phyloP scores from a whole-genome alignment of 2,113 vertebrate species.

The Colinus virginianus region DNA sequence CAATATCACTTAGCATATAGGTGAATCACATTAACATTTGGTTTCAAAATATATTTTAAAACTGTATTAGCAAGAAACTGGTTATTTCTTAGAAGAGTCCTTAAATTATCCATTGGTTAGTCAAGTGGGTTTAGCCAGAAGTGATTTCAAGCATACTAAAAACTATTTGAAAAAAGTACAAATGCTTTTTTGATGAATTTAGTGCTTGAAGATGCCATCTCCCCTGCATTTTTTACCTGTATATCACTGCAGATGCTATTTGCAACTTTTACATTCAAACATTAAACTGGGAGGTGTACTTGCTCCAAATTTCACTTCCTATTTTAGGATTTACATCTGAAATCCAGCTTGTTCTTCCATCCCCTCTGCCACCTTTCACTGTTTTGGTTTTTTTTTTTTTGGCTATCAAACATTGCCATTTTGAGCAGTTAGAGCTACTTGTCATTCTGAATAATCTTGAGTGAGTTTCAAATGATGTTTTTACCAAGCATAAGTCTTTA shows the following conservation, averaged over 20 bases:
- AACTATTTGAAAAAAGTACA: neutral
- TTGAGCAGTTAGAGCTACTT: neutral
- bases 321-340: neutral
- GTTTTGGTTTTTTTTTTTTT: neutral
- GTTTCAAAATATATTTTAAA: neutral
- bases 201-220: accelerated
- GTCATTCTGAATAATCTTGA: neutral
- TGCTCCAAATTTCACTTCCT: neutral
- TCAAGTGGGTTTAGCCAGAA: neutral
- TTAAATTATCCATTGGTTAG: neutral
- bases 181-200: neutral
- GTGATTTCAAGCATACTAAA: neutral
- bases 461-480: neutral
- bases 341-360: neutral
- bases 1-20: neutral
- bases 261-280: neutral
- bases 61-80: neutral
- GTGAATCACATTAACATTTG: neutral
- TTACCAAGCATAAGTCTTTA: neutral
- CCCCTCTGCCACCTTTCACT: neutral
- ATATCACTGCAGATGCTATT: neutral
- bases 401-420: neutral
- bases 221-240: neutral
- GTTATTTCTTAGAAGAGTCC: neutral
- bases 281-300: neutral